phyloP scores from a whole-genome alignment of 1,140 invertebrate species.

The Eubasilissa regina region DNA sequence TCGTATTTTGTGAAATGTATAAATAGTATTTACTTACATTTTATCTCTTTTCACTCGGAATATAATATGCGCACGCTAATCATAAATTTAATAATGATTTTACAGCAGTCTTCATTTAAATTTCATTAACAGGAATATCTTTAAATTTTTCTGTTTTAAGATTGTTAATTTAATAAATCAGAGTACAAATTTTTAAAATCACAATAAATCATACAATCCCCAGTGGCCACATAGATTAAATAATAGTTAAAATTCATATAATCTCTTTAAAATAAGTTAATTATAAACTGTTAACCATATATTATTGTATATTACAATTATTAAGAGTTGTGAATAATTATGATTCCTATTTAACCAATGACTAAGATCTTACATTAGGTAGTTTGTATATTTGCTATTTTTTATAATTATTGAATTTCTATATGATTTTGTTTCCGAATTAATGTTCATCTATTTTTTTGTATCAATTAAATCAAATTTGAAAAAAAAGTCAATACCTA shows the following conservation, averaged over 20 bases:
- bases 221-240: slow-evolving; percentile 32
- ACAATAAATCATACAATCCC: not conserved
- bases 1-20: too few species aligned
- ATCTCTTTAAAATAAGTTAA: slow-evolving; percentile 23
- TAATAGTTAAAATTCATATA: slow-evolving; percentile 31
- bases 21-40: too few species aligned
- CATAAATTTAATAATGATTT: too few species aligned
- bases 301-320: slow-evolving; percentile 43
- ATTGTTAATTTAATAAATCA: not conserved
- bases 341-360: slow-evolving; percentile 55
- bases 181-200: slow-evolving; percentile 50
- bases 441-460: too few species aligned
- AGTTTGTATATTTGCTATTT: slow-evolving; percentile 15
- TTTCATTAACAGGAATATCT: not conserved
- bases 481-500: too few species aligned
- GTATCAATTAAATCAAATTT: too few species aligned
- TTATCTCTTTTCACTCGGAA: too few species aligned
- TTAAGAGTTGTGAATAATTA: slow-evolving; percentile 52
- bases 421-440: too few species aligned
- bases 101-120: not conserved
- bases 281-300: slow-evolving; percentile 48
- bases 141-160: not conserved
- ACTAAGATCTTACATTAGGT: slow-evolving; percentile 43
- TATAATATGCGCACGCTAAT: too few species aligned
- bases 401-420: too few species aligned